Evolutionary conservation across 2,888 invertebrate genomes (phyloP).

Genomic region (Myopa tessellatipennis): DNA sequence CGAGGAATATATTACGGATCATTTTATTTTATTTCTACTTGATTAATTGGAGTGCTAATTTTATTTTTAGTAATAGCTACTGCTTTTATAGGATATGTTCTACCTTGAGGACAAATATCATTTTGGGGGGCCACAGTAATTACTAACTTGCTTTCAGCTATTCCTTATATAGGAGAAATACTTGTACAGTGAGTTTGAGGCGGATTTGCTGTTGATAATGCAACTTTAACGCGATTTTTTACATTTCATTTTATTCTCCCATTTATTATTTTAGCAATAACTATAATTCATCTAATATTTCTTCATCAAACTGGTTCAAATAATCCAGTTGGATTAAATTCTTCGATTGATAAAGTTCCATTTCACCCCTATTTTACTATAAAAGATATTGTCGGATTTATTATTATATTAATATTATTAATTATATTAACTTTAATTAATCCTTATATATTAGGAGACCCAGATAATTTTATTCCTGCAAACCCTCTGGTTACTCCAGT

Average conservation of each 20-base stretch:
- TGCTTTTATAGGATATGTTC: no score
- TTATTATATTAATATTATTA: no score
- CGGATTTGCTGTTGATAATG: slow-evolving; percentile 79
- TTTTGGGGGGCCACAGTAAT: slow-evolving; percentile 86
- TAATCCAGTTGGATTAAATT: slow-evolving; percentile 76
- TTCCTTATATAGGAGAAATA: slow-evolving; percentile 69
- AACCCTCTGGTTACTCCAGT: slow-evolving; percentile 70
- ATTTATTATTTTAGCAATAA: slow-evolving; percentile 56
- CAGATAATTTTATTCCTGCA: no score
- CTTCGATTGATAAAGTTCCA: slow-evolving; percentile 76
- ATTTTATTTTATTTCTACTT: no score
- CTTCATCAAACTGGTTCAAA: slow-evolving; percentile 77
- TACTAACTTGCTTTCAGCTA: slow-evolving; percentile 79
- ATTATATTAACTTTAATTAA: no score
- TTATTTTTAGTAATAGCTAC: no score
- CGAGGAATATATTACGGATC: no score
- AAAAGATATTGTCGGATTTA: no score
- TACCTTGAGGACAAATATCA: slow-evolving; percentile 74
- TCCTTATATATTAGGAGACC: no score
- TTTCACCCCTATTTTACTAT: slow-evolving; percentile 73
- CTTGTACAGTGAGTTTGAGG: slow-evolving; percentile 80
- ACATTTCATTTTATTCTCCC: slow-evolving; percentile 80
- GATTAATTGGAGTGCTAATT: no score
- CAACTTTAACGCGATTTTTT: slow-evolving; percentile 80
- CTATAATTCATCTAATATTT: slow-evolving; percentile 75